Evolutionary conservation across 1,140 invertebrate species (phyloP).

Genomic region (Apis dorsata): DNA sequence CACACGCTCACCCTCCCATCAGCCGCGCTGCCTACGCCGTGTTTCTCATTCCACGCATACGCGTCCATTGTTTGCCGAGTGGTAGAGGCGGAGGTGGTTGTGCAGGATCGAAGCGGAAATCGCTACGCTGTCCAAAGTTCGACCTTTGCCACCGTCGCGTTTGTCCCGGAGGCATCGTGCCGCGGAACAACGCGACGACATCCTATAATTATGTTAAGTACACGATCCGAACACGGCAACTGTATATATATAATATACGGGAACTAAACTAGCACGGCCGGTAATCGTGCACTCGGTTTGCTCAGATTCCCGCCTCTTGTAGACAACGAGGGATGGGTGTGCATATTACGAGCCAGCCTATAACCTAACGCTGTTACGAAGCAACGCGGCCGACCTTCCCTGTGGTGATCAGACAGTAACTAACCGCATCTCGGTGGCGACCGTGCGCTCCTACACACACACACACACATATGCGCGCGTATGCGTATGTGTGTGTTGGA

Average conservation of each 20-base stretch:
- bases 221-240: slow-evolving; percentile 35
- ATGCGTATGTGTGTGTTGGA: too few species aligned
- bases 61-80: slow-evolving; percentile 24
- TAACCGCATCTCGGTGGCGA: slow-evolving; percentile 47
- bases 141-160: slow-evolving; percentile 47
- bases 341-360: slow-evolving; percentile 63
- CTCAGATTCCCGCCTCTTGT: slow-evolving; percentile 51
- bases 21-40: too few species aligned
- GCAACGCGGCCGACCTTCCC: slow-evolving; percentile 52
- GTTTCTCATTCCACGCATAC: slow-evolving; percentile 14
- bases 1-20: neutral
- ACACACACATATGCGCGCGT: neutral
- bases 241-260: slow-evolving; percentile 26
- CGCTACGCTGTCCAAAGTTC: slow-evolving; percentile 47
- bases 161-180: slow-evolving; percentile 57
- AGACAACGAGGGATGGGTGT: slow-evolving; percentile 23
- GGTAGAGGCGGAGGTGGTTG: neutral
- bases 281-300: slow-evolving; percentile 42
- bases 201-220: slow-evolving; percentile 68
- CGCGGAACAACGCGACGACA: slow-evolving; percentile 58
- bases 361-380: slow-evolving; percentile 64
- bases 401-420: slow-evolving; percentile 64
- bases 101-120: slow-evolving; percentile 45
- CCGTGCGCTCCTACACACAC: neutral
- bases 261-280: slow-evolving; percentile 43